Evolutionary conservation across 2,888 invertebrate genomes (phyloP), one percentile per base, ranked within the genome.

Genomic region (Eristalinus sepulchralis): DNA sequence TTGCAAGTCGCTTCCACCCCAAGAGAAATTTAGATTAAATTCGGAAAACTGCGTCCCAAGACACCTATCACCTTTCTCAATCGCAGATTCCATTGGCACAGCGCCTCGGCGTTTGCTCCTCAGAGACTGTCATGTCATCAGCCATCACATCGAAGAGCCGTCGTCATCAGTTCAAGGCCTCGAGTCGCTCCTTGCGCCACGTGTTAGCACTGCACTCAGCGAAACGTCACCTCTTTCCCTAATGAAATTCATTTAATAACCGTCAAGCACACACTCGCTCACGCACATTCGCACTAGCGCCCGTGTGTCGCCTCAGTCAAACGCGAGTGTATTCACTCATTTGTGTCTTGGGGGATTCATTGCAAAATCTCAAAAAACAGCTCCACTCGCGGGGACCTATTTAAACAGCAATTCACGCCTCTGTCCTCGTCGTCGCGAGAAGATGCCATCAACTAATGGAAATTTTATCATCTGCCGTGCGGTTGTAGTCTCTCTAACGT

Each of bases 241-340:
- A 73, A 81, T 73, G 71, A 67, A 83, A 83, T 78, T 71, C 82
- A 71, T 53, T 82, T 24, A 67, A 53, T 31, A 72, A 22, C 47
- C 71, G 10, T 71, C 60, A 59, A 64, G 57, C 39, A 59, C 39
- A 59, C 33, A 36, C 57, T 27, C 66, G 27, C 31, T 34, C 24
- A 36, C n/a, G n/a, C 17, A 59, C 39, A 5, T 4, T 13, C 39
- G 13, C 39, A 39, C 39, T 11, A 39, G 1, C 13, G 47, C 47
- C 17, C n/a, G 17, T 47, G 47, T 47, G 47, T 17, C 47, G n/a
- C n/a, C 39, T n/a, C 13, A 39, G 13, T n/a, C 39, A 39, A n/a
- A 13, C 39, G 47, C 47, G 17, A 47, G 17, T 47, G 47, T 17
- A 17, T 8, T 17, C 47, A 47, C 47, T n/a, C n/a, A 17, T 47